Evolutionary conservation across 2,888 invertebrate species (phyloP).

Genomic region (Nebria brevicollis): DNA sequence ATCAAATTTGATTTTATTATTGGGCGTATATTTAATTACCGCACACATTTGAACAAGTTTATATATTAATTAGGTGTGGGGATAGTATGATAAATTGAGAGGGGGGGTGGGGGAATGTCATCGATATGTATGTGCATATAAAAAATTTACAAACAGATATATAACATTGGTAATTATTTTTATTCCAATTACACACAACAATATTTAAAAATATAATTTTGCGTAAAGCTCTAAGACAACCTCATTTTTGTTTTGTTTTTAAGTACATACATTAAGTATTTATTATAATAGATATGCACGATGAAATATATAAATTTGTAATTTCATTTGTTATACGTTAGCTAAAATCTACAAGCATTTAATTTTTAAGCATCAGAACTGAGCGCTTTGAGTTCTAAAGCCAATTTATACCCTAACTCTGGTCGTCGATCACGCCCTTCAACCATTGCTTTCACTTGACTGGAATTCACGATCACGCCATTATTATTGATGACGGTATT

Average conservation of each 20-base stretch:
- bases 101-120: no score
- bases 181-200: conserved; percentile 9
- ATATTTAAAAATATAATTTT: conserved; percentile 44
- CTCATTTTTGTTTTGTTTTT: conserved; percentile 13
- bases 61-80: no score
- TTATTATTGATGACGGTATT: conserved; percentile 77
- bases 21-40: no score
- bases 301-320: neutral
- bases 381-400: conserved; percentile 76
- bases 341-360: conserved; percentile 7
- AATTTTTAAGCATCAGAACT: neutral
- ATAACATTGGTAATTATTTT: conserved; percentile 14
- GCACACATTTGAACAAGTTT: no score
- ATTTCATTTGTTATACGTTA: conserved; percentile 24
- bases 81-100: no score
- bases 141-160: neutral
- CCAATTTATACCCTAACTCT: conserved; percentile 88
- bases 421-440: conserved; percentile 87
- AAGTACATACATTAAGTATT: conserved; percentile 6
- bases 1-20: no score
- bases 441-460: conserved; percentile 85
- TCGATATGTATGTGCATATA: neutral
- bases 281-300: neutral
- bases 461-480: conserved; percentile 84
- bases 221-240: conserved; percentile 38